Percentiles rank a stretch among this genome's conserved stretches.
phyloP scores from a whole-genome alignment of 2,113 vertebrate genomes.

The Dasypus novemcinctus region DNA sequence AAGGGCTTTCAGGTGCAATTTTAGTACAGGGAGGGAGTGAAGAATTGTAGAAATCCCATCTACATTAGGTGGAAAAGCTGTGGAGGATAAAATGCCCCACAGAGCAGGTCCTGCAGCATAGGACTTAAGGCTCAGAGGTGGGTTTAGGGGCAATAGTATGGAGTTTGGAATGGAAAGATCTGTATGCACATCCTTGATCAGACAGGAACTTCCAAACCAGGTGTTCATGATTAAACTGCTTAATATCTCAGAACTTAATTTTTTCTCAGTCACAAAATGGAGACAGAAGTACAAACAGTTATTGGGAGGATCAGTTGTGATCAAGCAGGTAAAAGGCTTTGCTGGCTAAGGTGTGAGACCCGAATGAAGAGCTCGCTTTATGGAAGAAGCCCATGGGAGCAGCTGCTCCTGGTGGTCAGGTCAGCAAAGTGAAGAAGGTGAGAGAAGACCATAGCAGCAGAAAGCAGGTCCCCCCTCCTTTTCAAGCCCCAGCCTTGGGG shows the following conservation, averaged over 20 bases:
- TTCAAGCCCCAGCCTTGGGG: not conserved
- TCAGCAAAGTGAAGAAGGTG: not conserved
- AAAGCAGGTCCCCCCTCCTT: accelerated
- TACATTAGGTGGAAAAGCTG: not conserved
- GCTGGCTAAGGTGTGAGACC: not conserved
- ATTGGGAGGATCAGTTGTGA: not conserved
- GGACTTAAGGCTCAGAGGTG: not conserved
- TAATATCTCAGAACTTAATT: not conserved
- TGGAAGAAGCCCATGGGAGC: not conserved
- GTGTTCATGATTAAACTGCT: not conserved
- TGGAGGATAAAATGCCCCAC: not conserved
- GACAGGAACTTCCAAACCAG: not conserved
- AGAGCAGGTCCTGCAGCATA: not conserved
- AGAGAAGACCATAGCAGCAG: not conserved
- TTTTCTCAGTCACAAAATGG: not conserved
- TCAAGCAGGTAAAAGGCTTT: not conserved
- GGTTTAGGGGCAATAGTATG: not conserved
- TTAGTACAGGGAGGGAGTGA: not conserved
- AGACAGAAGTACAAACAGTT: not conserved
- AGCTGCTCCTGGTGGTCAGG: not conserved
- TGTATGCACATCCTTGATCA: not conserved
- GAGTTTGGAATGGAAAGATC: not conserved
- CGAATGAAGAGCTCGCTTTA: not conserved
- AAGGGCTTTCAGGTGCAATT: not conserved
- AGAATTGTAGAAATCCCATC: not conserved